Evolutionary conservation across 2,113 vertebrate genomes (phyloP), one percentile per base, ranked within the genome.

Genomic region (Talpa occidentalis): DNA sequence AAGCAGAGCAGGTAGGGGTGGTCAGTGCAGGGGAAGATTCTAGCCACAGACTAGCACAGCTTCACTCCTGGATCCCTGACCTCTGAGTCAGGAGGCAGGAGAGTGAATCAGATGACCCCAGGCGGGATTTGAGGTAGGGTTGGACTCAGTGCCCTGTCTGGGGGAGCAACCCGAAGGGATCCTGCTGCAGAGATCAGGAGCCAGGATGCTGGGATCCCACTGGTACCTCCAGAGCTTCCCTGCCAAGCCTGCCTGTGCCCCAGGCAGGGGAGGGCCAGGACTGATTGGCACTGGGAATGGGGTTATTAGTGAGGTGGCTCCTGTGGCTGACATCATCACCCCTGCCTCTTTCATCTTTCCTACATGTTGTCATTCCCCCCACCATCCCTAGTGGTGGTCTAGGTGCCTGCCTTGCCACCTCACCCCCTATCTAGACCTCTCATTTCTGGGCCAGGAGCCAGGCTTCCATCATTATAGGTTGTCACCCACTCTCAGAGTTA

Each of bases 331-430:
- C 64, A 32, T 89, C n/a, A 19, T 84, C 73, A 40, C 80, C 30
- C 73, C 66, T 80, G 26, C n/a, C 30, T 67, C 92, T 97, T 96
- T 97, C 93, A 96, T 96, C 95, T 94, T 90, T 67, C 76, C 12
- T 83, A 44, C 62, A 74, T 74, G 49, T 73, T 80, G 73, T 77
- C n/a, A 28, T 35, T 49, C 28, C 42, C 64, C n/a, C 4, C 42
- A 62, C 30, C 47, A 82, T 69, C 32, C 81, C 73, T 78, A 37
- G 82, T 64, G 22, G 0, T 60, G 21, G 35, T 78, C 16, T 10
- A 62, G 59, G 73, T 22, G 42, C 49, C 52, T 56, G 54, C 54
- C 54, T 69, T 62, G 35, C 22, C 60, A 93, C 28, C 81, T 88
- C 30, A 24, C 1, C 12, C 26, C 24, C 12, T 54, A 37, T 67